Conservation (phyloP, 2,888 invertebrate species). For the Spodoptera exigua region DNA sequence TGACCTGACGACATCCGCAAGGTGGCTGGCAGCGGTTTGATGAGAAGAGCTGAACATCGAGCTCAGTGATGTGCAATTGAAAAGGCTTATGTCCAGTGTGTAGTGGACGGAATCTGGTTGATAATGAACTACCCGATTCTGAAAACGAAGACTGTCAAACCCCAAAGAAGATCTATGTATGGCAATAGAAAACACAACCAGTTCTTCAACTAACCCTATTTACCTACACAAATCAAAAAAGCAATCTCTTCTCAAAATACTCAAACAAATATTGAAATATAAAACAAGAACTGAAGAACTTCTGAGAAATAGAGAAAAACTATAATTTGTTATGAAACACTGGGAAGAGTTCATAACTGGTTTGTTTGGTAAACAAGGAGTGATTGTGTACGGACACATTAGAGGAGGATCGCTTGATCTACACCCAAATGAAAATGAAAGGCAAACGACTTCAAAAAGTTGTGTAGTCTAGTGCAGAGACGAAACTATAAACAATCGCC, state of each 20-base stretch:
- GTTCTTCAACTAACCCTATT: too few species aligned
- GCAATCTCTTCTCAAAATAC: background rate
- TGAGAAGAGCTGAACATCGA: too few species aligned
- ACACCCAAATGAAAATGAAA: conserved; percentile 4
- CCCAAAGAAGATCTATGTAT: too few species aligned
- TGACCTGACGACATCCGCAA: too few species aligned
- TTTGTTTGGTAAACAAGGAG: conserved; percentile 69
- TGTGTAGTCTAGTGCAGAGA: conserved; percentile 41
- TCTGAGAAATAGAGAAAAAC: conserved; percentile 62
- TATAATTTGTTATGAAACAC: conserved; percentile 75
- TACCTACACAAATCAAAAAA: too few species aligned
- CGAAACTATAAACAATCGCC: conserved; percentile 38
- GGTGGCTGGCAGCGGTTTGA: too few species aligned
- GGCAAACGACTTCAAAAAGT: conserved; percentile 40
- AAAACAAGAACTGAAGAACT: conserved; percentile 37
- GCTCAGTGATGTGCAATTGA: too few species aligned
- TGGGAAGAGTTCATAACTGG: conserved; percentile 75
- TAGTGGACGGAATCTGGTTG: too few species aligned
- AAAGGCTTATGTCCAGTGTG: too few species aligned
- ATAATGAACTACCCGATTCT: too few species aligned
- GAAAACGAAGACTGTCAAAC: too few species aligned
- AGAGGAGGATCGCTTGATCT: conserved; percentile 38
- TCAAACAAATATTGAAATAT: conserved; percentile 26
- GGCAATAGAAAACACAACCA: too few species aligned
- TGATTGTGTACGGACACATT: conserved; percentile 39